Percentiles rank a stretch among this genome's conserved stretches.
Evolutionary conservation across 2,113 vertebrate species (phyloP).

Genomic region (Tragelaphus imberbis): DNA sequence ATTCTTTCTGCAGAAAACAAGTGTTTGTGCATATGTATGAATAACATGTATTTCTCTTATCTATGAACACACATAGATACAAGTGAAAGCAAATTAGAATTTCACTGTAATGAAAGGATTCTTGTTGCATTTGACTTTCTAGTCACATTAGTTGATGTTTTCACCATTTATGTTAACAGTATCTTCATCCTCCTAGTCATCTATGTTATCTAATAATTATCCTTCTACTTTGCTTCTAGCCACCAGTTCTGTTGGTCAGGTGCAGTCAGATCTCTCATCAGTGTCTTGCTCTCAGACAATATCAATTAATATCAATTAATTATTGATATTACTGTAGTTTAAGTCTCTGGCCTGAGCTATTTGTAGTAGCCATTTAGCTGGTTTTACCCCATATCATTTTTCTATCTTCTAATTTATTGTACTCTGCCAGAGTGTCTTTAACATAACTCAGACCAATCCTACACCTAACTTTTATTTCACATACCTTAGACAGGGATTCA

Average conservation of each 20-base stretch:
- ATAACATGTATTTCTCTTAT: not conserved
- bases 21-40: not conserved
- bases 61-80: not conserved
- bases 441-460: not conserved
- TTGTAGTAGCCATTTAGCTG: not conserved
- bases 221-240: not conserved
- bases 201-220: not conserved
- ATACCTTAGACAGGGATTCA: not conserved
- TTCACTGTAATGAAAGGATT: not conserved
- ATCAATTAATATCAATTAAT: no score
- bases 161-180: not conserved
- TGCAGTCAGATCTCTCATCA: not conserved
- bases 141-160: not conserved
- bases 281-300: not conserved
- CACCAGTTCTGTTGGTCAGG: not conserved
- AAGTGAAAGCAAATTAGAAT: constrained; percentile 1
- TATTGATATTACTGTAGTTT: not conserved
- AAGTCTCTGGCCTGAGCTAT: not conserved
- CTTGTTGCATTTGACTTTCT: not conserved
- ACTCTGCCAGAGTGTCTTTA: not conserved
- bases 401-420: not conserved
- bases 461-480: not conserved
- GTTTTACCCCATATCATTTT: not conserved
- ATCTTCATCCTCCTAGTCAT: not conserved
- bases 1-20: not conserved